Base-by-base conservation (phyloP, 2,113 vertebrate genomes). In the Hemibagrus wyckioides region DNA sequence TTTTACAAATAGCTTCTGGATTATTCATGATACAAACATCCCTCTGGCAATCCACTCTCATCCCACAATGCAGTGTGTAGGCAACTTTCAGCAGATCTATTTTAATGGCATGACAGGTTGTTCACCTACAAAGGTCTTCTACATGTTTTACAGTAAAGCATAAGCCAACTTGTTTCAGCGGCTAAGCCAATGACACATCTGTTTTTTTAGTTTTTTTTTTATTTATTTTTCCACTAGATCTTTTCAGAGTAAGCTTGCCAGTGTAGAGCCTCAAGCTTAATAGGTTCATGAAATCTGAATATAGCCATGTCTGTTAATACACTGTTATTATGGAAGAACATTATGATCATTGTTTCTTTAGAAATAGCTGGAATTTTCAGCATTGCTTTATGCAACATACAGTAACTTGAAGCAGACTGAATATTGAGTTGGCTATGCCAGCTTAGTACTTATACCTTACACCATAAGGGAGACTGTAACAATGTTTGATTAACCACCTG, bases 21-120 rank as follows among this genome's bases (percentile, higher is more conserved):
- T 91, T 86, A 89, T 88, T 91, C 77, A 89, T 89, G 81, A 87
- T 14, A 50, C 77, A 88, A 71, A 52, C 56, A 84, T 36, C 54
- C 61, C 80, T 85, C 57, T 77, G 82, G 85, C 41, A 86, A 30
- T 41, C 41, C 65, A 77, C 61, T 75, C 54, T 44, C 61, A 75
- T 85, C 84, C 89, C 80, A 88, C 65, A 77, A 88, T 82, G 83
- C 63, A 88, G 41, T 67, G 84, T 25, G 65, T 73, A 65, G 76
- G 81, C 65, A 63, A 23, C 65, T 65, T 48, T 61, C 84, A 25
- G 67, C 3, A 7, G 69, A 73, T 19, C 36, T 79, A 13, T 83
- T 85, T 77, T 82, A 77, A 80, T 41, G 54, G 23, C 79, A 84
- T 36, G 50, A 14, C 52, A 67, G 36, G 82, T 76, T 28, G 25